Conservation (phyloP, 1,140 invertebrate species). For the Drosophila arawakana region DNA sequence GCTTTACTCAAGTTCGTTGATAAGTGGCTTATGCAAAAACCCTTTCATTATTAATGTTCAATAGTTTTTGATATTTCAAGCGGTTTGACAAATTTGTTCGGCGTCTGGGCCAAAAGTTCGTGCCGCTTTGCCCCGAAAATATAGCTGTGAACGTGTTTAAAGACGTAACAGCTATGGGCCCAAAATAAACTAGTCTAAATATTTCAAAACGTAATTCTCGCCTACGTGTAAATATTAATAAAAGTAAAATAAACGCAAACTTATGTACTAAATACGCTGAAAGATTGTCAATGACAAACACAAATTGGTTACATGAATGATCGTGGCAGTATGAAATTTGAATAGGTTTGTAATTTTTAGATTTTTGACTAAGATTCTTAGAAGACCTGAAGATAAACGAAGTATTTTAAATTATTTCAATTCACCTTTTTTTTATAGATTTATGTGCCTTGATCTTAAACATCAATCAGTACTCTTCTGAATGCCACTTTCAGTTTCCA, state of each 20-base stretch:
- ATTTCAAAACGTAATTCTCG: constrained; percentile 53
- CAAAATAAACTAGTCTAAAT: constrained; percentile 22
- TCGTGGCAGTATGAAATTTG: neutral
- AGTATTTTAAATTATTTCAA: too few relatives aligned
- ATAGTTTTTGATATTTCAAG: too few relatives aligned
- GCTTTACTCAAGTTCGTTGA: neutral
- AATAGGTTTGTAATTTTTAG: too few relatives aligned
- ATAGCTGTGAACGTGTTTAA: constrained; percentile 57
- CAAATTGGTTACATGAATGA: constrained; percentile 18
- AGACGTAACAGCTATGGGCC: constrained; percentile 19
- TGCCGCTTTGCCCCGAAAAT: constrained; percentile 37
- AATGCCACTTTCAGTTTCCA: too few relatives aligned
- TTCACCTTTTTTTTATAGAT: too few relatives aligned
- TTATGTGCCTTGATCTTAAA: too few relatives aligned
- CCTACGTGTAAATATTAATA: constrained; percentile 57
- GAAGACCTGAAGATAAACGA: too few relatives aligned
- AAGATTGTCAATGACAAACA: constrained; percentile 28
- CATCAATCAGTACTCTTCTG: too few relatives aligned
- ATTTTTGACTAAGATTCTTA: too few relatives aligned
- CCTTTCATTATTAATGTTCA: constrained; percentile 2
- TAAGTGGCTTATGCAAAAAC: constrained; percentile 36
- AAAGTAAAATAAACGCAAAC: constrained; percentile 15
- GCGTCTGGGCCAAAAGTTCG: constrained; percentile 41
- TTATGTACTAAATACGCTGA: neutral
- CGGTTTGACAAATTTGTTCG: constrained; percentile 11